Base-by-base conservation (phyloP, 2,888 invertebrate species). In the Monochamus alternatus region DNA sequence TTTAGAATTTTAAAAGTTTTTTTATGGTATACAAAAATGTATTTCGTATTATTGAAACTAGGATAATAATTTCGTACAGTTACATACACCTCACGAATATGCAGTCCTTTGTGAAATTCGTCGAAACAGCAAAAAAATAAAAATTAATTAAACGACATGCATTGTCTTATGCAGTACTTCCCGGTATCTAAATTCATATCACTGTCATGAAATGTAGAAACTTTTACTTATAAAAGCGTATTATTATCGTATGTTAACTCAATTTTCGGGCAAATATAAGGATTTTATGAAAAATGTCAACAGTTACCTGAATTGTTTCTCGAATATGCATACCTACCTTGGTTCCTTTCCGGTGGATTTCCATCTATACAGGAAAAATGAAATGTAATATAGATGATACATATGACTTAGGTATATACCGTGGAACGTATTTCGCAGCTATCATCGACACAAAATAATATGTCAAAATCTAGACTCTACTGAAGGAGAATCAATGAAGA, bases 261-360 rank as follows among this genome's bases (percentile, higher is more conserved):
- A 47, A 10, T 43, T 59, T 72, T 73, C 71, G 60, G 63, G 60
- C 67, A 70, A 58, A 70, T 72, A 77, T 67, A 72, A 73, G 64
- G 72, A 74, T 75, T 74, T 75, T 3, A 12, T 51, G 52, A 31
- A 72, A 77, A 78, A 78, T 63, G 73, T 74, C 63, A 72, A 68
- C 31, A 63, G 60, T 58, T 47, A 60, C 67, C 62, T 10, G 55
- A 66, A 31, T 43, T 60, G 38, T 30, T 47, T 67, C 43, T 51
- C n/a, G 14, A 43, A 72, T 55, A 58, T 65, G 43, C 22, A 55
- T 65, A 43, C 55, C 14, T 38, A 71, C 70, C 69, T 75, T 75
- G 43, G 75, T 66, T 71, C 70, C 22, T 3, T 3, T 1, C 12
- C 14, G 73, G 63, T 58, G 52, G 76, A 71, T 65, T 12, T 55